Evolutionary conservation across 1,140 invertebrate genomes (phyloP).

Genomic region (Apocrypta bakeri): DNA sequence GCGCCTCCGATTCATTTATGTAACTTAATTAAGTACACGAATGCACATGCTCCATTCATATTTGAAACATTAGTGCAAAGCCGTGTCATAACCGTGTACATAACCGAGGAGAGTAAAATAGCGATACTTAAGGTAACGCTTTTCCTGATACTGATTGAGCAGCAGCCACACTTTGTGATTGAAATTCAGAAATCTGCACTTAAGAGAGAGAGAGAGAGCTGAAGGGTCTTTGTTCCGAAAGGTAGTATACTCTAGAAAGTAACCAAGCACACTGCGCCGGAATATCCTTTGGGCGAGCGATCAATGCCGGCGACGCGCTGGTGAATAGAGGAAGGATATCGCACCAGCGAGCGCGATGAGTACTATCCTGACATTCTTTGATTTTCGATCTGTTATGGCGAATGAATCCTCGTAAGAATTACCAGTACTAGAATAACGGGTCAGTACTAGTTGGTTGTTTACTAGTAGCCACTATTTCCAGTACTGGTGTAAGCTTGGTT

Average conservation of each 20-base stretch:
- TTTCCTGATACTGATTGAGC: no score
- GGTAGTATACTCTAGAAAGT: background rate
- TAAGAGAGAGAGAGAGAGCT: background rate
- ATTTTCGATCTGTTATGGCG: background rate
- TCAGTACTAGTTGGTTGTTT: no score
- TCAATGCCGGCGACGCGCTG: background rate
- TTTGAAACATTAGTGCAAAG: no score
- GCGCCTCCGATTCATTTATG: no score
- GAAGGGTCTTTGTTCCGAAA: background rate
- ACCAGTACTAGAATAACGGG: no score
- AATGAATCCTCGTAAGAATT: background rate
- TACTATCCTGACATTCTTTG: background rate
- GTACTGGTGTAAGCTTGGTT: no score
- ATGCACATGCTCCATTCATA: no score
- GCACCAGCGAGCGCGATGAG: background rate
- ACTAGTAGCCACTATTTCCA: no score
- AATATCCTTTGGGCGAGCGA: background rate
- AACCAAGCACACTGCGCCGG: background rate
- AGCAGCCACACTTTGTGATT: slow-evolving; percentile 7
- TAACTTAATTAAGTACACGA: no score
- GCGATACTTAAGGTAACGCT: no score
- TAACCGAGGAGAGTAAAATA: no score
- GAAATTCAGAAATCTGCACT: slow-evolving; percentile 8
- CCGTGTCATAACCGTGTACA: no score
- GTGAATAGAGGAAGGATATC: background rate